Conservation (phyloP, 2,113 vertebrate species). For the Fukomys damarensis region DNA sequence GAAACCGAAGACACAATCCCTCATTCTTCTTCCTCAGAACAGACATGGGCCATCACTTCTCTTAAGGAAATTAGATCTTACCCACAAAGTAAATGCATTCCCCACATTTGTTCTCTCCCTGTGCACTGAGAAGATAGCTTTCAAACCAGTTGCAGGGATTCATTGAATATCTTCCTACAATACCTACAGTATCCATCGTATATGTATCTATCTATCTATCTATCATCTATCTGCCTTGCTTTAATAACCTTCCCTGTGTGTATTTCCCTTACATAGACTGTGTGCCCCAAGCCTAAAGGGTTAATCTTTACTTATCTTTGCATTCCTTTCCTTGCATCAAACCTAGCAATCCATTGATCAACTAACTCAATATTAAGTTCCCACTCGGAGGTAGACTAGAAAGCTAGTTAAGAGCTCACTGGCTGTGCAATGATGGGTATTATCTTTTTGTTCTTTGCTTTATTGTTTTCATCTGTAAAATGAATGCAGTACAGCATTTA, state of each 20-base stretch:
- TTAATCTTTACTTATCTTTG: background rate
- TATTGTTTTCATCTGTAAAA: constrained; percentile 8
- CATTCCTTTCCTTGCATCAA: background rate
- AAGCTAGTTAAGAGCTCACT: background rate
- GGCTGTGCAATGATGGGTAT: background rate
- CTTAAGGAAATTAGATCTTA: background rate
- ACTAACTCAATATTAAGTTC: background rate
- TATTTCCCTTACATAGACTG: background rate
- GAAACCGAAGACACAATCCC: background rate
- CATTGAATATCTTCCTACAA: background rate
- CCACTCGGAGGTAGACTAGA: background rate
- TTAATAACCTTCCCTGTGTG: background rate
- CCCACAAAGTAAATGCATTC: background rate
- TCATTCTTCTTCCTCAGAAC: background rate
- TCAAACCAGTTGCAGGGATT: background rate
- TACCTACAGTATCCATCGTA: background rate
- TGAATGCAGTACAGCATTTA: background rate
- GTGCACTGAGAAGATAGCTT: background rate
- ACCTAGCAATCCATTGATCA: background rate
- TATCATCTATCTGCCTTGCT: background rate
- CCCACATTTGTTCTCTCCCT: background rate
- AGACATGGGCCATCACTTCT: background rate
- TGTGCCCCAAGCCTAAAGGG: background rate
- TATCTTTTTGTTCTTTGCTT: background rate
- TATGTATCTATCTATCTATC: background rate